Base-by-base conservation (phyloP, 2,113 vertebrate genomes). In the Panthera leo region DNA sequence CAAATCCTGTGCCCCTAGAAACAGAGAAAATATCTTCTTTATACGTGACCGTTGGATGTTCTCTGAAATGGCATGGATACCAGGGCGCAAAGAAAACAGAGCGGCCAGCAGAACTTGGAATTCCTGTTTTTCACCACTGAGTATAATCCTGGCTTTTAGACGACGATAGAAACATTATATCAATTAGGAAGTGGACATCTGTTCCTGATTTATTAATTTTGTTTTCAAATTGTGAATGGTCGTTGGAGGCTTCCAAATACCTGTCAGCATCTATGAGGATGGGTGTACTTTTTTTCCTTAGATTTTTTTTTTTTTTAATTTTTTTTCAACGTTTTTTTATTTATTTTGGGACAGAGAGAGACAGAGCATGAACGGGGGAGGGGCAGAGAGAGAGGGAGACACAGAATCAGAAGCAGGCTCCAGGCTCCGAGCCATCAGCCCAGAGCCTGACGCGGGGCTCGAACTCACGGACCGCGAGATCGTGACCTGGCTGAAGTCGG, bases 241-340 rank as follows among this genome's bases (percentile, higher is more conserved):
- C 96, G 58, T 65, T 95, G 58, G 96, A 83, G 83, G 78, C 89
- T 97, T 92, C 95, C 91, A 95, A 96, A 94, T 91, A 71, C 51
- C 83, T 95, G 85, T 94, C 85, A 85, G 12, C 79, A 73, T 93
- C 61, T 68, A 25, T 42, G 4, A 19, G 94, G 89, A 95, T 63
- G 67, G 80, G 16, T 21, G 18, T 79, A 68, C 58, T 71, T 75
- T 51, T 91, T 58, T 90, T 92, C n/a, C 68, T 97, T 86, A 96
- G 61, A 95, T 36, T 91, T 61, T 97, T 91, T 84, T 63, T 39
- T 39, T 39, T 39, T 39, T 39, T 4, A 39, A 4, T 39, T 39
- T 39, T 39, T 39, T 39, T 39, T 39, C 36, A 39, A 39, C 4
- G 36, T 39, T 39, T 39, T 39, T 39, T 39, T 4, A 39, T 39